These are phyloP conservation scores for Zeugodacus cucurbitae DNA, from an alignment of 1,140 invertebrate genomes.

Conservation along the genomic window DNA sequence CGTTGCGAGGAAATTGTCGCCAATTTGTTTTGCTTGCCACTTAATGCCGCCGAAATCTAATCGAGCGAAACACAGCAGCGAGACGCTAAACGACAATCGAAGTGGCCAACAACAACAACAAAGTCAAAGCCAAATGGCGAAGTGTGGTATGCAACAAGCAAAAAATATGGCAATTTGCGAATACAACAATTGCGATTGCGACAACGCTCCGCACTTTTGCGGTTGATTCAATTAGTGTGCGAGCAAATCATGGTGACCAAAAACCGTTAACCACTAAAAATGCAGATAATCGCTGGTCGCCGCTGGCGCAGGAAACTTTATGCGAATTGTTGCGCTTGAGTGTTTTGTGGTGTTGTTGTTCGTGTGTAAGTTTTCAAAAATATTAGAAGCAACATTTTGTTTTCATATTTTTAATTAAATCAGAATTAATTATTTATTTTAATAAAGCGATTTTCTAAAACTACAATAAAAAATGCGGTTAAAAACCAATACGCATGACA, in stretches of 20 bases:
- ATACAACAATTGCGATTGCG: not conserved
- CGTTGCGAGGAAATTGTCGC: not conserved
- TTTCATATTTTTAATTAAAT: not conserved
- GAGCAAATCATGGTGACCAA: not conserved
- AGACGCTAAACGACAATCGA: not conserved
- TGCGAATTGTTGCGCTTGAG: not conserved
- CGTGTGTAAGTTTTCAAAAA: not conserved
- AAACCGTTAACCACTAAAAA: not conserved
- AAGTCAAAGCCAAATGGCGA: too few species aligned
- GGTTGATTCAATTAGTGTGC: constrained; percentile 15
- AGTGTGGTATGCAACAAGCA: too few species aligned
- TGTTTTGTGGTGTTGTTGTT: not conserved
- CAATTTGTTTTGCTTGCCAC: constrained; percentile 36
- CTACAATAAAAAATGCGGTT: too few species aligned
- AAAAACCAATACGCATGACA: not conserved
- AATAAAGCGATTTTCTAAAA: not conserved
- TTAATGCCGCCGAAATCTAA: constrained; percentile 7
- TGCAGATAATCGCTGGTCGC: not conserved
- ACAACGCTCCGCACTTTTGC: not conserved
- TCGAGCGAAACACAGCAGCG: not conserved
- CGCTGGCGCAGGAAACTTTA: not conserved
- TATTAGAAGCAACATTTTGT: not conserved
- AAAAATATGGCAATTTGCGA: not conserved
- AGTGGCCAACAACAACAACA: not conserved
- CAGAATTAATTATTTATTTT: not conserved